These are phyloP conservation scores for Halichoerus grypus DNA, from an alignment of 2,113 vertebrate genomes.

Conservation along the genomic window DNA sequence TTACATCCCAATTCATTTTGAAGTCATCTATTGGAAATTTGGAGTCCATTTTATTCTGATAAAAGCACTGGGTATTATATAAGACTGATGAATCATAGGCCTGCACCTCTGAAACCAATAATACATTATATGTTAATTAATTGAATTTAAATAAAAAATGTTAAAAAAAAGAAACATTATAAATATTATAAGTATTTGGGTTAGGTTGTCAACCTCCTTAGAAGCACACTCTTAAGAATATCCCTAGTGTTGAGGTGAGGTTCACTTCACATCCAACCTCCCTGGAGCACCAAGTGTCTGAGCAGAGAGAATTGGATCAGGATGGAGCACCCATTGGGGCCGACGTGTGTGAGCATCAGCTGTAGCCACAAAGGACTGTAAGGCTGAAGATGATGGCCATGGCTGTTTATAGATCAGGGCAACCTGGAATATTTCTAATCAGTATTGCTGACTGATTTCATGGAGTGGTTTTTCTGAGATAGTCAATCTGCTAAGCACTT, in stretches of 20 bases:
- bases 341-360: background rate
- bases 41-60: slow-evolving; percentile 2
- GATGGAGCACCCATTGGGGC: too few species aligned
- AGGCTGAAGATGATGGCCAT: too few species aligned
- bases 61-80: background rate
- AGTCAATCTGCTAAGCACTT: background rate
- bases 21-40: background rate
- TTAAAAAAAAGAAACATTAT: background rate
- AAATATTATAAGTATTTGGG: background rate
- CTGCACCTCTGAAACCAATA: background rate
- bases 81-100: background rate
- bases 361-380: background rate
- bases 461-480: background rate
- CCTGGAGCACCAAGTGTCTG: background rate
- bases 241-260: background rate
- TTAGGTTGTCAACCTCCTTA: background rate
- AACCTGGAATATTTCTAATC: background rate
- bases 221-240: background rate
- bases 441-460: background rate
- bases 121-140: background rate
- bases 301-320: background rate
- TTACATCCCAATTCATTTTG: background rate
- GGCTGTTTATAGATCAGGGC: background rate
- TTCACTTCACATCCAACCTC: background rate
- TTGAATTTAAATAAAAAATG: background rate